These are phyloP conservation scores for Sorex araneus DNA, from an alignment of 2,113 vertebrate genomes.

Conservation along the genomic window DNA sequence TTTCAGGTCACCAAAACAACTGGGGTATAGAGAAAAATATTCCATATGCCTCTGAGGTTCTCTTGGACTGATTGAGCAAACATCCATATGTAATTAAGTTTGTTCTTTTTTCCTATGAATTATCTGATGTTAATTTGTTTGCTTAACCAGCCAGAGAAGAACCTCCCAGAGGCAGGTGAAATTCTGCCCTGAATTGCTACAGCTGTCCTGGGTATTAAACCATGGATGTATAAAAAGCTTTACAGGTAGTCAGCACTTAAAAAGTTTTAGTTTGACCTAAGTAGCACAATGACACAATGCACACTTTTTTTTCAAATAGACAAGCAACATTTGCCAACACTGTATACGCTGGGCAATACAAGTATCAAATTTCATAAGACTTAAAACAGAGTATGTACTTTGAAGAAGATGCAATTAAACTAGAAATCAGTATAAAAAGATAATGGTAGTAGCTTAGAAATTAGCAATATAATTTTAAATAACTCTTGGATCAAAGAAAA, in stretches of 20 bases:
- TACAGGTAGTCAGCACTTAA: background rate
- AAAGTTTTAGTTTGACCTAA: background rate
- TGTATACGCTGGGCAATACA: conserved; percentile 12
- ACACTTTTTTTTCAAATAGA: background rate
- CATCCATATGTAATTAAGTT: background rate
- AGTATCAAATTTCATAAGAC: conserved; percentile 46
- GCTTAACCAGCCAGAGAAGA: background rate
- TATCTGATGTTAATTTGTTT: background rate
- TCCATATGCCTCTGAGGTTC: background rate
- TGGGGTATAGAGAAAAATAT: background rate
- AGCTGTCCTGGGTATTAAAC: background rate
- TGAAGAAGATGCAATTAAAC: conserved; percentile 10
- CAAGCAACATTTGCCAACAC: background rate
- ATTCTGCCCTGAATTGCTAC: background rate
- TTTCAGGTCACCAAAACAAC: background rate
- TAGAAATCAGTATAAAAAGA: conserved; percentile 56
- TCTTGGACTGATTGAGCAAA: background rate
- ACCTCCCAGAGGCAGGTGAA: background rate
- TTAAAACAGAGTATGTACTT: conserved; percentile 36
- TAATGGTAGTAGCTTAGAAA: conserved; percentile 54
- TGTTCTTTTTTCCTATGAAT: background rate
- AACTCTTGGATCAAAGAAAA: conserved; percentile 19
- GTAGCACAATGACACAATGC: background rate
- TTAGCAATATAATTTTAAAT: conserved; percentile 28
- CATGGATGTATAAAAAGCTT: background rate